These are phyloP conservation scores for Oreochromis tanganicae DNA, from an alignment of 2,113 vertebrate genomes.

Conservation along the genomic window DNA sequence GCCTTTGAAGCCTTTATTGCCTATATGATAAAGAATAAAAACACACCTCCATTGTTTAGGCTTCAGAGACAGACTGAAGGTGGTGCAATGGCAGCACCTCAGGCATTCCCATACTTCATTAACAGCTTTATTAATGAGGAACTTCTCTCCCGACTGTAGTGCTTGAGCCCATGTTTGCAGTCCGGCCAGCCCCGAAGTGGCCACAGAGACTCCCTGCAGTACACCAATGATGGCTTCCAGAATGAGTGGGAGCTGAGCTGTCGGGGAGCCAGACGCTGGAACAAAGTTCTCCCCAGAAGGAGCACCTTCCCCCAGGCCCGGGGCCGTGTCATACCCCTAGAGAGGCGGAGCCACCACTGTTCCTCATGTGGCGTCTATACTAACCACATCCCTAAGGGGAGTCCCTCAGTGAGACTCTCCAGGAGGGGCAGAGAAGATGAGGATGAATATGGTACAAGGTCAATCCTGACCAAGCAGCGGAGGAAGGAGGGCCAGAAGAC, in stretches of 20 bases:
- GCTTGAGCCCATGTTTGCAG: slow-evolving; percentile 66
- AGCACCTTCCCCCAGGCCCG: slow-evolving; percentile 44
- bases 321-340: slow-evolving; percentile 51
- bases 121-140: background rate
- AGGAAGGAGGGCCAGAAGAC: slow-evolving; percentile 74
- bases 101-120: background rate
- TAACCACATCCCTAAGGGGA: slow-evolving; percentile 57
- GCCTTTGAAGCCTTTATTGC: background rate
- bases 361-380: slow-evolving; percentile 56
- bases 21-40: background rate
- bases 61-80: background rate
- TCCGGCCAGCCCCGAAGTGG: slow-evolving; percentile 10
- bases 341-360: slow-evolving; percentile 60
- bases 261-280: slow-evolving; percentile 25
- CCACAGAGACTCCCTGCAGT: slow-evolving; percentile 68
- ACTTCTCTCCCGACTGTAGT: slow-evolving; percentile 36
- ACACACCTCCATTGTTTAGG: background rate
- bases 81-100: background rate
- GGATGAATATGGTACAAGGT: slow-evolving; percentile 43
- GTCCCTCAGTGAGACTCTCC: slow-evolving; percentile 18
- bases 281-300: slow-evolving; percentile 17
- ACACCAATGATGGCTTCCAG: slow-evolving; percentile 70
- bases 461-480: slow-evolving; percentile 67
- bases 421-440: slow-evolving; percentile 25
- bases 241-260: slow-evolving; percentile 55